Conservation (phyloP, 2,797 vertebrate genomes). For the Orientallactaga sibirica region DNA sequence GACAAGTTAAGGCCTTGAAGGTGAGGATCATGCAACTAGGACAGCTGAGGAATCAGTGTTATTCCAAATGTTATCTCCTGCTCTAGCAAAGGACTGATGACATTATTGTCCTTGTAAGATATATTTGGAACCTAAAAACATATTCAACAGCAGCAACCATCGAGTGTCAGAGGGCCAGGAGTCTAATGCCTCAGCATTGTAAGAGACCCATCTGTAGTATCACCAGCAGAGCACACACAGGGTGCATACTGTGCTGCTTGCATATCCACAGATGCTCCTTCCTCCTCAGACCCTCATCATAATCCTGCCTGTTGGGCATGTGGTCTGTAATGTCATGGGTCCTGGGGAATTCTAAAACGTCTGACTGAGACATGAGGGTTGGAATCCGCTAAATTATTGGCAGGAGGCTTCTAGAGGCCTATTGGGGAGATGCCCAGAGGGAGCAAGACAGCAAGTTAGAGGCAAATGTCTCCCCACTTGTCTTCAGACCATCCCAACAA, state of each 20-base stretch:
- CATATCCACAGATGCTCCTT: neutral
- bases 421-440: neutral
- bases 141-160: neutral
- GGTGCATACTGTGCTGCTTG: neutral
- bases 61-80: constrained; percentile 44
- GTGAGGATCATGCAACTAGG: constrained; percentile 2
- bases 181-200: neutral
- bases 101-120: constrained; percentile 51
- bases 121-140: constrained; percentile 22
- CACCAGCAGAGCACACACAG: neutral
- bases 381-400: neutral
- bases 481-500: neutral
- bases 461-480: neutral
- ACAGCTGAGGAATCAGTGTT: constrained; percentile 38
- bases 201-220: neutral
- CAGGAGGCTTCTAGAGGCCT: neutral
- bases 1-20: neutral
- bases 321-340: neutral
- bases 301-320: neutral
- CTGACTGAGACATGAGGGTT: neutral
- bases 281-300: neutral
- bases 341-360: neutral
- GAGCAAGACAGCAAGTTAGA: neutral
- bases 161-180: neutral
- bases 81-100: constrained; percentile 45